Percentiles rank a stretch among this genome's conserved stretches.
These are phyloP conservation scores for Oryzias sinensis DNA, from an alignment of 2,797 vertebrate genomes.

Conservation along the genomic window DNA sequence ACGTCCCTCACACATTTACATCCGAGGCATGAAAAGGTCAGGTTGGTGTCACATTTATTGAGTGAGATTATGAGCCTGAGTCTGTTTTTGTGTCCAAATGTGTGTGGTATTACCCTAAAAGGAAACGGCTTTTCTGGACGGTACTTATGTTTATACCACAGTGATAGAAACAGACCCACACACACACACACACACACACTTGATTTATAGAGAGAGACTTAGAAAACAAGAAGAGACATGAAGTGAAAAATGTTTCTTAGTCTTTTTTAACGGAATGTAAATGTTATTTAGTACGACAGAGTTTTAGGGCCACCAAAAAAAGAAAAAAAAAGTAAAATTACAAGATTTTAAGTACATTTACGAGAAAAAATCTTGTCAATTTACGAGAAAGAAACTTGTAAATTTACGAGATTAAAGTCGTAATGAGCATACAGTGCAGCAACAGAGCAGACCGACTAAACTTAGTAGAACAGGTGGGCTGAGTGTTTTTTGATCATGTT, in stretches of 20 bases:
- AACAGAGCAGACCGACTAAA: too few relatives aligned
- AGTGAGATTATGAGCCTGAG: slow-evolving; percentile 30
- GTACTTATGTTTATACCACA: slow-evolving; percentile 58
- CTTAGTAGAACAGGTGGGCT: too few relatives aligned
- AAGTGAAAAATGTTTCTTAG: slow-evolving; percentile 9
- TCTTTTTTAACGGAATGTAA: slow-evolving; percentile 1
- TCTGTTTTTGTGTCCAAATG: slow-evolving; percentile 27
- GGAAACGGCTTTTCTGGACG: slow-evolving; percentile 51
- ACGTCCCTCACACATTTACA: slow-evolving; percentile 19
- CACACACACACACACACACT: slow-evolving; percentile 5
- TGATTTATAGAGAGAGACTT: slow-evolving; percentile 35
- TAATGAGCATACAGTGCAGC: too few relatives aligned
- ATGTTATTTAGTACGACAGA: too few relatives aligned
- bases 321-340: too few relatives aligned
- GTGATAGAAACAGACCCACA: slow-evolving; percentile 40
- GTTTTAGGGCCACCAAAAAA: too few relatives aligned
- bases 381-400: too few relatives aligned
- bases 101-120: slow-evolving; percentile 60
- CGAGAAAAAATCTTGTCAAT: too few relatives aligned
- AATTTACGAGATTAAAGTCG: too few relatives aligned
- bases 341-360: too few relatives aligned
- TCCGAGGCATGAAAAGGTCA: slow-evolving; percentile 38
- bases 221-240: slow-evolving; percentile 10
- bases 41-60: slow-evolving; percentile 46
- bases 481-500: too few relatives aligned